Base-by-base conservation (phyloP, 2,113 vertebrate species). In the Hyperopisus bebe region DNA sequence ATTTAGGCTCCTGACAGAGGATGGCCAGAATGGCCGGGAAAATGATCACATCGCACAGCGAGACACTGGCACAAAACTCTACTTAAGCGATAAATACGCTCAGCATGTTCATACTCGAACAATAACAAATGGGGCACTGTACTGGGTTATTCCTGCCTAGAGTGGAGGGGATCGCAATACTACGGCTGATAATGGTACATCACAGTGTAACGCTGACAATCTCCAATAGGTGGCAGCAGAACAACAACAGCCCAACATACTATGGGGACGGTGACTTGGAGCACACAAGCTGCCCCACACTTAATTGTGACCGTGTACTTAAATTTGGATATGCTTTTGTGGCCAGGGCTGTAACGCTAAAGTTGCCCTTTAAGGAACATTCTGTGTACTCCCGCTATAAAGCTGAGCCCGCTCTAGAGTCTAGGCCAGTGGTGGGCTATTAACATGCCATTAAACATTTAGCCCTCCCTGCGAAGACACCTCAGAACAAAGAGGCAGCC, bases 171-270 rank as follows among this genome's bases (percentile, higher is more conserved):
- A 42, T n/a, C 2, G 21, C 77, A 89, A 62, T 46, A 46, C 48
- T 35, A 50, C 7, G 58, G 90, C 70, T 46, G 70, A 31, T 51
- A 86, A 51, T 31, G 31, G 47, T 35, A 19, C 15, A 53, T 50
- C 50, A 53, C 11, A 87, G 13, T 31, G 89, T 2, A 62, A 48
- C 51, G 21, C 31, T 15, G 42, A 17, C 31, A 58, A 70, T 27
- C 21, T 51, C 62, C 89, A 90, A 66, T 86, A 90, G 89, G 86
- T 87, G 85, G 85, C 89, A 58, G 85, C 84, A 88, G 48, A 80
- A 88, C 66, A 90, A 46, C 19, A 31, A 24, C 50, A 50, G 85
- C 44, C 39, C 27, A 9, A 39, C 47, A 39, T 15, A 17, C 46
- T 15, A 2, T 53, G 47, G 85, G 15, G 47, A 35, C 1, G 10